Conservation (phyloP, 2,888 invertebrate species). For the Apotomis capreana region DNA sequence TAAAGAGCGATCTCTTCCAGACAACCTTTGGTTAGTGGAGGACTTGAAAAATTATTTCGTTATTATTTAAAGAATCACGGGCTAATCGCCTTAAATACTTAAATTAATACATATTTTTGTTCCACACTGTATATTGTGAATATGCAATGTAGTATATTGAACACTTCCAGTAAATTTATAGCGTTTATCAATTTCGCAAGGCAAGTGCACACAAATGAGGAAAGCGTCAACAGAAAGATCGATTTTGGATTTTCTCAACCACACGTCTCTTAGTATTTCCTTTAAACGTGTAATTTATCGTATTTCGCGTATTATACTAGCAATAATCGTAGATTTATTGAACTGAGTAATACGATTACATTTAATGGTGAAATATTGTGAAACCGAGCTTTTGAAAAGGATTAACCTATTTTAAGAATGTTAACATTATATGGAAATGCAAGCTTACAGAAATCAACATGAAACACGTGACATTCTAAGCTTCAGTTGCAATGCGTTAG, state of each 20-base stretch:
- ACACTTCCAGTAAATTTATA: conserved; percentile 37
- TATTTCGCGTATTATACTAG: conserved; percentile 32
- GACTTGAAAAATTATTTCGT: too few species aligned
- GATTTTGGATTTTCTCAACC: conserved; percentile 47
- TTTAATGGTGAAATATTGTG: conserved; percentile 28
- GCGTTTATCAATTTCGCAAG: conserved; percentile 34
- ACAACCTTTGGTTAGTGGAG: too few species aligned
- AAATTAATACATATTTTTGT: too few species aligned
- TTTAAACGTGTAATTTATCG: conserved; percentile 47
- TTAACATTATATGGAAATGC: conserved; percentile 5
- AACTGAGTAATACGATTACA: conserved; percentile 30
- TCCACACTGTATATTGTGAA: too few species aligned
- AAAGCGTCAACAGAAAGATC: conserved; percentile 49
- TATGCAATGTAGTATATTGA: neutral
- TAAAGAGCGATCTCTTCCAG: too few species aligned
- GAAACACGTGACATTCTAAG: neutral
- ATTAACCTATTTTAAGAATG: conserved; percentile 20
- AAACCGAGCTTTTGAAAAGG: conserved; percentile 9
- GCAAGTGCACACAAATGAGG: conserved; percentile 45
- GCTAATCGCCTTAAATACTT: too few species aligned
- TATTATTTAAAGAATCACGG: too few species aligned
- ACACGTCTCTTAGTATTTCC: conserved; percentile 37
- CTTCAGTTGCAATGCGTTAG: too few species aligned
- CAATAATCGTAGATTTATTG: conserved; percentile 31
- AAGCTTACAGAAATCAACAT: too few species aligned